Percentiles rank a stretch among this genome's conserved stretches.
These are phyloP conservation scores for Epinotia brunnichana DNA, from an alignment of 2,888 invertebrate genomes.

Conservation along the genomic window DNA sequence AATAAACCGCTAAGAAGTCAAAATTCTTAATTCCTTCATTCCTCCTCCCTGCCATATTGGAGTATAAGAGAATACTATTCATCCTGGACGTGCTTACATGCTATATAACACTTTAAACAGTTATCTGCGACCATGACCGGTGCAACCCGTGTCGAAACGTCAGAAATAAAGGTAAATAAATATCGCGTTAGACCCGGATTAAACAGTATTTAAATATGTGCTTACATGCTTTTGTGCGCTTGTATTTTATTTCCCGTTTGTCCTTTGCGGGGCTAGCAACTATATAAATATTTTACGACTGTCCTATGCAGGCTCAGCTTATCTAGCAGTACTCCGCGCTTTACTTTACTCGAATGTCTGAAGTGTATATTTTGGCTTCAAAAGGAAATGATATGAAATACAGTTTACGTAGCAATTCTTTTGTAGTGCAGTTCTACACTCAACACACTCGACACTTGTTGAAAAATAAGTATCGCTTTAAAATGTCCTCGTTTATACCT, in stretches of 20 bases:
- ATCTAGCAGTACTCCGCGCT: neutral
- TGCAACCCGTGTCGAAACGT: too few species aligned
- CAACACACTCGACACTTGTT: neutral
- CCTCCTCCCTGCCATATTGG: neutral
- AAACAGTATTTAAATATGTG: too few species aligned
- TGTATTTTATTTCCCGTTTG: neutral
- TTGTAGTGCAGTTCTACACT: neutral
- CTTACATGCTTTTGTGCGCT: neutral
- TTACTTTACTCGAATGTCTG: neutral
- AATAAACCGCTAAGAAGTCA: neutral
- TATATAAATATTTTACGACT: slow-evolving; percentile 19
- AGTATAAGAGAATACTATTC: neutral
- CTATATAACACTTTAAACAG: too few species aligned
- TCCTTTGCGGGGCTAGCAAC: neutral
- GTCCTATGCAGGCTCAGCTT: slow-evolving; percentile 11
- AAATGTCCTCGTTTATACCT: slow-evolving; percentile 11
- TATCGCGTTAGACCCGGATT: too few species aligned
- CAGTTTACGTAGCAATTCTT: neutral
- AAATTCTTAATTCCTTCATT: neutral
- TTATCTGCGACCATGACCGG: too few species aligned
- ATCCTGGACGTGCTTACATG: neutral
- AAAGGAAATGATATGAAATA: neutral
- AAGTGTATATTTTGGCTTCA: slow-evolving; percentile 1
- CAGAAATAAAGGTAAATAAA: too few species aligned
- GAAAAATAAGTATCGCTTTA: slow-evolving; percentile 16